Evolutionary conservation across 2,113 vertebrate species (phyloP).

Genomic region (Oncorhynchus clarkii): DNA sequence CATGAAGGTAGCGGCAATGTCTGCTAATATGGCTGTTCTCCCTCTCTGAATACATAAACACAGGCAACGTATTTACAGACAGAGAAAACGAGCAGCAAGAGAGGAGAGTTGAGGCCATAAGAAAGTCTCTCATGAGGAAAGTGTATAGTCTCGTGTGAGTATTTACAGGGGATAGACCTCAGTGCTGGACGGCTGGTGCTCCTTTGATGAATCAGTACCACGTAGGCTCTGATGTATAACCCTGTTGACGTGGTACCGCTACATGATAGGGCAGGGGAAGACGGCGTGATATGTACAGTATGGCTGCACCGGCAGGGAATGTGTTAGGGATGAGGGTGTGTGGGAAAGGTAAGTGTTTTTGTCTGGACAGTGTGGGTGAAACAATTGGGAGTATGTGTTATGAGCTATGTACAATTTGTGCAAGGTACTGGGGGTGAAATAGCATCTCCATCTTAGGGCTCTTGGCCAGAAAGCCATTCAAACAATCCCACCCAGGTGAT

Average conservation of each 20-base stretch:
- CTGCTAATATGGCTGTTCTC: conserved; percentile 2
- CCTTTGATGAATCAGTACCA: background rate
- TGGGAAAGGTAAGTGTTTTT: too few relatives aligned
- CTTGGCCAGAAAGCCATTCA: background rate
- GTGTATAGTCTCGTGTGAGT: too few relatives aligned
- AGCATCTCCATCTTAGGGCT: background rate
- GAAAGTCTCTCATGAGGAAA: too few relatives aligned
- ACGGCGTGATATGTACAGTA: too few relatives aligned
- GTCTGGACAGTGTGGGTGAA: too few relatives aligned
- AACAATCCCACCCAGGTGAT: background rate
- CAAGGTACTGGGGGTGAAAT: too few relatives aligned
- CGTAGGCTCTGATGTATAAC: background rate
- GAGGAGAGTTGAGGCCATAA: background rate
- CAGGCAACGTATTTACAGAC: background rate
- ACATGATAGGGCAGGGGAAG: too few relatives aligned
- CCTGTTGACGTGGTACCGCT: background rate
- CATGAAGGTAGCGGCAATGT: background rate
- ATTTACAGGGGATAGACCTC: background rate
- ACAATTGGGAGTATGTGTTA: too few relatives aligned
- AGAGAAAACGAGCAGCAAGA: background rate
- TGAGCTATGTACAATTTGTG: too few relatives aligned
- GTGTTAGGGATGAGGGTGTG: too few relatives aligned
- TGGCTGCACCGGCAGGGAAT: too few relatives aligned
- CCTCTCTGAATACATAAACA: background rate
- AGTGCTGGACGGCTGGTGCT: background rate